A percentile compares a stretch with the other conserved stretches of the same genome.
Conservation (phyloP, 1,140 invertebrate genomes). For the Drosophila willistoni region DNA sequence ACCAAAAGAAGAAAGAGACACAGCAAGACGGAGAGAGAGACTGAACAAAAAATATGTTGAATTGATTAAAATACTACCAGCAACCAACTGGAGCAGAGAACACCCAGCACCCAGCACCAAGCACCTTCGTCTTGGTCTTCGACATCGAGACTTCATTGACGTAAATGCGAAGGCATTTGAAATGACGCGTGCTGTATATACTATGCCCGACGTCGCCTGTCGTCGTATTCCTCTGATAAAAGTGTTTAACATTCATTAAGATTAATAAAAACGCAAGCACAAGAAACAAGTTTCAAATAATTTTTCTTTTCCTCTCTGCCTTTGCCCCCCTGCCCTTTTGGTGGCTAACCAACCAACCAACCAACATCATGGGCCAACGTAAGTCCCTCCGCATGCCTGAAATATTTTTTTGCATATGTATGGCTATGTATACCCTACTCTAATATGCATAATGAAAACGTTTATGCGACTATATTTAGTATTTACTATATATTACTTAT, state of each 20-base stretch:
- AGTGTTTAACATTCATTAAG: constrained; percentile 82
- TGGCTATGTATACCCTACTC: no score
- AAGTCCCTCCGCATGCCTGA: no score
- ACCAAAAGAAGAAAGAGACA: neutral
- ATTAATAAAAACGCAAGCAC: constrained; percentile 65
- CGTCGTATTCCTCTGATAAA: constrained; percentile 63
- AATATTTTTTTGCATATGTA: no score
- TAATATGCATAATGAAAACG: no score
- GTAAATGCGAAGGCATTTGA: constrained; percentile 65
- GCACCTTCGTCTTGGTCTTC: constrained; percentile 3
- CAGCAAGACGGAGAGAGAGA: neutral
- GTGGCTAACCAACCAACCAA: constrained; percentile 14
- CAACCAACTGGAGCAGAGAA: constrained; percentile 17
- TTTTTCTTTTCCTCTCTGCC: constrained; percentile 22
- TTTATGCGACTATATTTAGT: no score
- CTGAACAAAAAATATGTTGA: constrained; percentile 6
- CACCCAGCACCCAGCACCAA: no score
- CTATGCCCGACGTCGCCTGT: constrained; percentile 19
- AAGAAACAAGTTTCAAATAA: constrained; percentile 71
- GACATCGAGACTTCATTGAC: constrained; percentile 46
- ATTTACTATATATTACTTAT: no score
- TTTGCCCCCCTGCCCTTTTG: neutral
- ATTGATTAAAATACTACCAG: constrained; percentile 41
- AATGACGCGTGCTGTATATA: constrained; percentile 70
- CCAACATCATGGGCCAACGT: no score